Base-by-base conservation (phyloP, 1,140 invertebrate genomes). In the Semibalanus balanoides region DNA sequence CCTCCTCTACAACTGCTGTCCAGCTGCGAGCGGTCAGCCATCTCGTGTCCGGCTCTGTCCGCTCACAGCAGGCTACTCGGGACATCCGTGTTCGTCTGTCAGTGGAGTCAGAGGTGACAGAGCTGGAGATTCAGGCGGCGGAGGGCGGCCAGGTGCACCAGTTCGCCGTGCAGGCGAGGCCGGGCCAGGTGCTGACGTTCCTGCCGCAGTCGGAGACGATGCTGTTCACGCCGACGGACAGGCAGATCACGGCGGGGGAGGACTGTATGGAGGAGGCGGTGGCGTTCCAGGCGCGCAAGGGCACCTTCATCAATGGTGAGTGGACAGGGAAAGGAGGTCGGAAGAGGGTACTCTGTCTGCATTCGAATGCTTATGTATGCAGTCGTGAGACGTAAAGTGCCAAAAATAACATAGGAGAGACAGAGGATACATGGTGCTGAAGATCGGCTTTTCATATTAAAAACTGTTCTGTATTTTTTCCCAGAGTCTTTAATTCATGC, bases 211-310 rank as follows among this genome's bases (percentile, higher is more conserved):
- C 51, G 51, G 51, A 64, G 1, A 64, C 51, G 51, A 14, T 64
- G 51, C 84, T 96, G 30, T 95, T 96, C 81, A 87, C 84, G 75
- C 93, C 93, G 0, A 79, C 85, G 30, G 85, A 85, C 3, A 79
- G 87, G 17, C 86, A 88, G 74, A 83, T 95, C 70, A 84, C 86
- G 7, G 90, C 92, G 3, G 82, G 83, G 76, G 88, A 89, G 74
- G 89, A 92, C 79, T 97, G 95, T 82, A 85, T 88, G n/a, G 85
- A 89, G 27, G 87, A 89, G 78, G 87, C 84, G 0, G 83, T 85
- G 0, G 80, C 81, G 27, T 87, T 89, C 79, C 79, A 81, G 35
- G 87, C 87, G 1, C 83, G 85, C 75, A 83, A 81, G 76, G 89
- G 89, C 22, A 82, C 87, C 30, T 88, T 88, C 81, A 82, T 90